A percentile compares a stretch with the other conserved stretches of the same genome.
Conservation (phyloP, 2,888 invertebrate species). For the Tetropium fuscum region DNA sequence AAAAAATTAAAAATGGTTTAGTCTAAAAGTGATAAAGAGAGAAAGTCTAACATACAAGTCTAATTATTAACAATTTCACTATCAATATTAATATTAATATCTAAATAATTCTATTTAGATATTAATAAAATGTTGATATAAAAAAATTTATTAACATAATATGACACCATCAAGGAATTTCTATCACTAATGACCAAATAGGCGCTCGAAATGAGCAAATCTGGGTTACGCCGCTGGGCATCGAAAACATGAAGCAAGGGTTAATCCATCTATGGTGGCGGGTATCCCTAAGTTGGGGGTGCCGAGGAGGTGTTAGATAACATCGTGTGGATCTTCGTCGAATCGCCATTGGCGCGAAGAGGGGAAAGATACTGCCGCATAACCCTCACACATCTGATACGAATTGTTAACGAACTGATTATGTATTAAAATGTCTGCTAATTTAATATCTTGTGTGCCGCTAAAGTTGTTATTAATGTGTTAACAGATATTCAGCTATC, state of each 20-base stretch:
- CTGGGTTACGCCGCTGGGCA: conserved; percentile 13
- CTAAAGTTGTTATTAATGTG: conserved; percentile 40
- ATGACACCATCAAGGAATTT: no score
- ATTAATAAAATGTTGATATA: no score
- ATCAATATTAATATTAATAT: no score
- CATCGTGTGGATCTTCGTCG: conserved; percentile 60
- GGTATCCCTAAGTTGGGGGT: conserved; percentile 47
- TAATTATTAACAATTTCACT: no score
- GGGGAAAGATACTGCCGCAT: conserved; percentile 51
- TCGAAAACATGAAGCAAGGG: conserved; percentile 50
- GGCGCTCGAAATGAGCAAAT: no score
- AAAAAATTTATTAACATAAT: no score
- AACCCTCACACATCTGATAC: conserved; percentile 58
- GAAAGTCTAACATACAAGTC: no score
- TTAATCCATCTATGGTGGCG: conserved; percentile 61
- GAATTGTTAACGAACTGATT: conserved; percentile 64
- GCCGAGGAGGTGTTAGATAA: conserved; percentile 60
- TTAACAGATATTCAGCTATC: conserved; percentile 40
- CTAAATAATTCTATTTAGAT: no score
- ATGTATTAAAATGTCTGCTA: conserved; percentile 62
- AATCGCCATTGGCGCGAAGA: conserved; percentile 63
- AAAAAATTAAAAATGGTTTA: no score
- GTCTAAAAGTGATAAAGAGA: no score
- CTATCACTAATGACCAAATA: no score
- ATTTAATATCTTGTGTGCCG: conserved; percentile 50